phyloP scores from a whole-genome alignment of 2,888 invertebrate species.

The Drosophila siamana region DNA sequence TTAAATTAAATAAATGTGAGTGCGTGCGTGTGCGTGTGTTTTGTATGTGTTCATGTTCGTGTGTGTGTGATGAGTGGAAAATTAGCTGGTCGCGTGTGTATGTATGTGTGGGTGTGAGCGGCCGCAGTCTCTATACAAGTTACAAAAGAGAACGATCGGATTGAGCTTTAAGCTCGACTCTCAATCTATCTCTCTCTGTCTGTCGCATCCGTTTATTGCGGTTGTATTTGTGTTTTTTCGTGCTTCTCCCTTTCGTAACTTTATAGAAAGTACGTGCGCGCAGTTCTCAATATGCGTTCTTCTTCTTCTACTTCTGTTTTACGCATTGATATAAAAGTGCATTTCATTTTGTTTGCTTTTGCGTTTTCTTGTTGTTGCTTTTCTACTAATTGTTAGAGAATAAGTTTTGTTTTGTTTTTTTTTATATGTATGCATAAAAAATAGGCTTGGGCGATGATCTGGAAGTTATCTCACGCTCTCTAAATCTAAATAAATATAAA shows the following conservation, averaged over 20 bases:
- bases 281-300: constrained; percentile 55
- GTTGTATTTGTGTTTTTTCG: constrained; percentile 1
- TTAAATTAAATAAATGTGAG: constrained; percentile 74
- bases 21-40: constrained; percentile 45
- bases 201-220: constrained; percentile 2
- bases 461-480: constrained; percentile 69
- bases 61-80: constrained; percentile 19
- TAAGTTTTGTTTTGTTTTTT: constrained; percentile 10
- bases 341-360: constrained; percentile 24
- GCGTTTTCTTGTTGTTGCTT: constrained; percentile 6
- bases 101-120: constrained; percentile 48
- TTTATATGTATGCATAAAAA: constrained; percentile 37
- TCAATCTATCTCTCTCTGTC: constrained; percentile 33
- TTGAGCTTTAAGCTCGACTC: constrained; percentile 36
- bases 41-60: constrained; percentile 12
- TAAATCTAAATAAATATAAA: constrained; percentile 82
- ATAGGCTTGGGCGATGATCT: constrained; percentile 44
- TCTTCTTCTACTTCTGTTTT: constrained; percentile 30
- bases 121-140: constrained; percentile 84
- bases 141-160: constrained; percentile 73
- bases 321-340: constrained; percentile 56
- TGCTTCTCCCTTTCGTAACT: constrained; percentile 78
- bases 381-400: constrained; percentile 13
- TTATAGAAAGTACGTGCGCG: constrained; percentile 84
- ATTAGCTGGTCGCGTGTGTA: constrained; percentile 13